phyloP scores from a whole-genome alignment of 2,797 vertebrate genomes.

The Pseudochirops cupreus region DNA sequence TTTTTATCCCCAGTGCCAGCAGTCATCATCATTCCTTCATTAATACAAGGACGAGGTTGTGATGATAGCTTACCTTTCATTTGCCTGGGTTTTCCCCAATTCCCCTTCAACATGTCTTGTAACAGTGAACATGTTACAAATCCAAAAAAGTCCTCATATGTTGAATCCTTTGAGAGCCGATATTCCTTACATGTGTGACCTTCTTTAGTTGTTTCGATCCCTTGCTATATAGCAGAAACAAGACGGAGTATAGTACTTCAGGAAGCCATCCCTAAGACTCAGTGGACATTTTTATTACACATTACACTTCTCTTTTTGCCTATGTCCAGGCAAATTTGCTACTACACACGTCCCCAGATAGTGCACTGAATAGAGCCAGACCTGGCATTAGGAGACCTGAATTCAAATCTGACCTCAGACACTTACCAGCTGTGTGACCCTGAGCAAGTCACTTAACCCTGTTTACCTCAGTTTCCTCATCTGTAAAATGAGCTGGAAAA shows the following conservation, averaged over 20 bases:
- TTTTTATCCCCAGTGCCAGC: background rate
- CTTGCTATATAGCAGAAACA: background rate
- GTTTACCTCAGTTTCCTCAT: no score
- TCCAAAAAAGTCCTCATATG: background rate
- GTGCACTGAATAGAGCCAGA: no score
- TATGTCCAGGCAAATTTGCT: background rate
- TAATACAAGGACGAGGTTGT: background rate
- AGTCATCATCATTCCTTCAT: background rate
- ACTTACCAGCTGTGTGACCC: no score
- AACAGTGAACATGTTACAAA: background rate
- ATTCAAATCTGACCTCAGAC: no score
- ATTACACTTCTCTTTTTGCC: background rate
- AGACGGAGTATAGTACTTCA: background rate
- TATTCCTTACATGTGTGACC: no score
- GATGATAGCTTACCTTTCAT: background rate
- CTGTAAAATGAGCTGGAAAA: no score
- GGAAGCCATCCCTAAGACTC: background rate
- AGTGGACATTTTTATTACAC: background rate
- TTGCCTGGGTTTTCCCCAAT: background rate
- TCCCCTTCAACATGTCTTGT: background rate
- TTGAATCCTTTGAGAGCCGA: no score
- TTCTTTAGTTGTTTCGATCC: background rate
- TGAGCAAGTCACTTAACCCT: no score
- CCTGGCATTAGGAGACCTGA: no score
- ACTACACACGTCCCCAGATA: no score